Evolutionary conservation across 2,888 invertebrate species (phyloP), one percentile per base, ranked within the genome.

Genomic region (Zaprionus bogoriensis): DNA sequence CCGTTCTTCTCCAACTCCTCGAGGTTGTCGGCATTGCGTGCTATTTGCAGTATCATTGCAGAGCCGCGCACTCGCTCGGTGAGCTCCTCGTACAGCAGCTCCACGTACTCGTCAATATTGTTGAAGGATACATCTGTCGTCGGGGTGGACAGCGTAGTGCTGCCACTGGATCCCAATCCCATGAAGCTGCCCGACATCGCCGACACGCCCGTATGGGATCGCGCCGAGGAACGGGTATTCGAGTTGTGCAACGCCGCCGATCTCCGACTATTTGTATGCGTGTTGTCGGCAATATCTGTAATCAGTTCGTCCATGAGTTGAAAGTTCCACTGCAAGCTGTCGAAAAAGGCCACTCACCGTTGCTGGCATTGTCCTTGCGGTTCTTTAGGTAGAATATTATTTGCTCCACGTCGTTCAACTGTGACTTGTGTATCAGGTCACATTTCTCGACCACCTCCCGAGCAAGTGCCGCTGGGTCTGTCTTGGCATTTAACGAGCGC

Each of bases 41-140:
- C 97, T 67, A 99, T 93, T 91, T 98, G 96, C 48, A 98, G 92
- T 72, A 99, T 96, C 69, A 97, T 92, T 22, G 96, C 95, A 4
- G 99, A 97, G 22, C 98, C 99, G 90, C 95, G 95, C 44, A 98
- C 95, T 92, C 99, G 98, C 87, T 98, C 98, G 25, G 95, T 93
- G 88, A 96, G 94, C 75, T 98, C 98, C 91, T 99, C 99, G 91
- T 99, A 99, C 17, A 99, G 92, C 69, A 99, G 92, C 91, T 99
- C 99, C 53, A 99, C 96, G 91, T 99, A 99, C 83, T 95, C 96
- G 89, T 99, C 97, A 68, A 99, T 93, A 89, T 95, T 95, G 89
- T 96, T 95, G 73, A 98, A 95, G 68, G 96, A 92, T 41, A 93
- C 93, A 89, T 95, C 94, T 19, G 92, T 91, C 60, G 92, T 92